These are phyloP conservation scores for Ellobium chinense DNA, from an alignment of 2,888 invertebrate genomes.

Conservation along the genomic window DNA sequence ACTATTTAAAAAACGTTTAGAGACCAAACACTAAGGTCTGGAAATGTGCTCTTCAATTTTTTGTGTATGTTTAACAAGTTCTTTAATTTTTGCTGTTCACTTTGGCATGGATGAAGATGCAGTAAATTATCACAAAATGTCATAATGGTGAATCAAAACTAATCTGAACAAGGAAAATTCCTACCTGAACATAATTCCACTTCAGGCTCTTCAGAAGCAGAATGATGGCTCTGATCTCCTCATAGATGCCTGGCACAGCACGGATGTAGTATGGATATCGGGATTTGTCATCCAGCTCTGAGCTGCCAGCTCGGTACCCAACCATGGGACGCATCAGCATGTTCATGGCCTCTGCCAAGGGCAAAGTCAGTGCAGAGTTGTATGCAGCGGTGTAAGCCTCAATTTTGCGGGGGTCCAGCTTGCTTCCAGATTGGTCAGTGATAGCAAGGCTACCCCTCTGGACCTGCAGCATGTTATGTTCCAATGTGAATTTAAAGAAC, in stretches of 20 bases:
- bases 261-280: conserved; percentile 60
- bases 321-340: conserved; percentile 81
- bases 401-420: conserved; percentile 64
- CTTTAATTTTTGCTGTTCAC: no score
- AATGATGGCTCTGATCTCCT: conserved; percentile 70
- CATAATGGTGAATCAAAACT: no score
- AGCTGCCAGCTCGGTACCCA: conserved; percentile 61
- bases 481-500: no score
- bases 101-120: no score
- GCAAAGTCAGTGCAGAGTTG: conserved; percentile 55
- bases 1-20: no score
- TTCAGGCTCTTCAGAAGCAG: conserved; percentile 74
- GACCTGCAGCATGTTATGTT: no score
- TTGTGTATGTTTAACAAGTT: no score
- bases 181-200: conserved; percentile 78
- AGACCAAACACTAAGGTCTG: no score
- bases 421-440: conserved; percentile 52
- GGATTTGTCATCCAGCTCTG: conserved; percentile 52
- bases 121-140: no score
- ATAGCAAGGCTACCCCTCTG: conserved; percentile 57
- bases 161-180: no score
- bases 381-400: conserved; percentile 68
- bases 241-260: conserved; percentile 57
- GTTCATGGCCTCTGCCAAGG: conserved; percentile 79
- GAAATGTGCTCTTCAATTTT: no score